Conservation (phyloP, 2,113 vertebrate species). For the Cyanoliseus patagonus region DNA sequence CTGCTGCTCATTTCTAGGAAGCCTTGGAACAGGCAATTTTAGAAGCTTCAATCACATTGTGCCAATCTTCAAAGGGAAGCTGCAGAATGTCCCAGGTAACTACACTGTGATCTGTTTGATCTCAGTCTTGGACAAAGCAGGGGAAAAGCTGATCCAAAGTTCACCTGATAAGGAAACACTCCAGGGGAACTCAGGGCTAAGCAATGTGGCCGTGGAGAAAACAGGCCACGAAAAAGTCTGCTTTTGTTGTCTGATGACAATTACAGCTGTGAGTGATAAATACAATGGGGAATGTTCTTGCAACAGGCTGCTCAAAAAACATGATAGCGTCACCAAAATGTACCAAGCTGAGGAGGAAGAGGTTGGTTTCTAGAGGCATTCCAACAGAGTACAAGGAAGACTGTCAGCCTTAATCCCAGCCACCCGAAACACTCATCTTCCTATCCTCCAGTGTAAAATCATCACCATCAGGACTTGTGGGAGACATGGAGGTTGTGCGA, state of each 20-base stretch:
- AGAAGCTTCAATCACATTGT: not conserved
- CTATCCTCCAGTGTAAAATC: not conserved
- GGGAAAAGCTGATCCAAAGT: conserved; percentile 6
- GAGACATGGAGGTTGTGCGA: not conserved
- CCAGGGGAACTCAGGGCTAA: not conserved
- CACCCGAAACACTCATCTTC: not conserved
- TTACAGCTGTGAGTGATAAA: not conserved
- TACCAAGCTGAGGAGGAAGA: not conserved
- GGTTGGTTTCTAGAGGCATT: not conserved
- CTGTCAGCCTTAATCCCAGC: not conserved
- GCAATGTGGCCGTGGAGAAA: not conserved
- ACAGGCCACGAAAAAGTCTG: not conserved
- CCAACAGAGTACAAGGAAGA: not conserved
- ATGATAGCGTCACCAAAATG: not conserved
- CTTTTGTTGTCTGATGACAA: not conserved
- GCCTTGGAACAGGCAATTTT: not conserved
- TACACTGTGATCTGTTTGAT: not conserved
- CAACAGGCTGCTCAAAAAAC: not conserved
- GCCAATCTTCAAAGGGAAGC: not conserved
- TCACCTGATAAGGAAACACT: not conserved
- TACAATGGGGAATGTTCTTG: not conserved
- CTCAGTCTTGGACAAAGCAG: not conserved
- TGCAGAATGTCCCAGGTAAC: not conserved
- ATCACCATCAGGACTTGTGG: not conserved
- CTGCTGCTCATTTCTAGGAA: not conserved